Evolutionary conservation across 2,888 invertebrate species (phyloP).

Genomic region (Polydesmus complanatus): DNA sequence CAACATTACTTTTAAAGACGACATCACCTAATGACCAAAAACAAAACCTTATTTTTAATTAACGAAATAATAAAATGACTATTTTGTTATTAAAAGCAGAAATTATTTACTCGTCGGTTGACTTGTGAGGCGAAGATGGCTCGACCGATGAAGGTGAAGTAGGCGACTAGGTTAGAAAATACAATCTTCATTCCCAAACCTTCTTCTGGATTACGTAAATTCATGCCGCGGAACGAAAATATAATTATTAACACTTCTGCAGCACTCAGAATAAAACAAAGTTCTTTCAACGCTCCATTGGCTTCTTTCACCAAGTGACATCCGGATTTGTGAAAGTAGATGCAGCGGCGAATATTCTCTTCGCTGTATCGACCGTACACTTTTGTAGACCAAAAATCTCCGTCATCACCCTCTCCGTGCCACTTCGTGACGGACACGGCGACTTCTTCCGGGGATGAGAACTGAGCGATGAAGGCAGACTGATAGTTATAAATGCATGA

Average conservation of each 20-base stretch:
- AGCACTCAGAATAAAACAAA: constrained; percentile 3
- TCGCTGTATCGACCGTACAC: background rate
- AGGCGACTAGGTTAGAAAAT: background rate
- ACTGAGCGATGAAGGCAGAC: background rate
- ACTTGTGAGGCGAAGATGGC: background rate
- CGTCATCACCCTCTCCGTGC: too few species aligned
- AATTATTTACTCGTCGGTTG: background rate
- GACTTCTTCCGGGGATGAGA: background rate
- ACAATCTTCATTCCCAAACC: background rate
- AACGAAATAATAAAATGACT: background rate
- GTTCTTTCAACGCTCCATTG: constrained; percentile 4
- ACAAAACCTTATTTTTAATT: background rate
- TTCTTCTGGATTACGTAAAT: background rate
- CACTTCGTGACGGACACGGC: too few species aligned
- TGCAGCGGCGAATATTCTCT: constrained; percentile 2
- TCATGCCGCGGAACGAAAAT: constrained; percentile 1
- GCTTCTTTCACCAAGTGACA: background rate
- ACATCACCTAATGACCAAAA: constrained; percentile 7
- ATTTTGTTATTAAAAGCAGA: background rate
- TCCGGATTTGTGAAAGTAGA: background rate
- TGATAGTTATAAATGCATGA: background rate
- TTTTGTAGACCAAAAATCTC: background rate
- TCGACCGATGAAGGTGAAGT: background rate
- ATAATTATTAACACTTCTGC: constrained; percentile 6
- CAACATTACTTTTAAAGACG: constrained; percentile 6